Evolutionary conservation across 30 jellyfish, hydroid and myxozoan genomes (phyloP), one percentile per base, ranked within the genome.

Genomic region (Kudoa iwatai): DNA sequence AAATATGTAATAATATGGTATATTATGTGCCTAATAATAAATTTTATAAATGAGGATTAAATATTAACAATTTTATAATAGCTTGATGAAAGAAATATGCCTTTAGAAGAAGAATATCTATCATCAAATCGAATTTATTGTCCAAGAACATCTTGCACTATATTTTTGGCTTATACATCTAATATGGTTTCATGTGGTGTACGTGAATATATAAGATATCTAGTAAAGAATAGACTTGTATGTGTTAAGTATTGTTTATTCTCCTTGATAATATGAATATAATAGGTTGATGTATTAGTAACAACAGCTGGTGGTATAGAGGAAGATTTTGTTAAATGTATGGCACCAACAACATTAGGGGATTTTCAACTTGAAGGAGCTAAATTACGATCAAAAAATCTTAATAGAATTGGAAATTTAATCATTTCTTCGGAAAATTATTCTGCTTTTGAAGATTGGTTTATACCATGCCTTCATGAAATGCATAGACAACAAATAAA

Each of bases 231-330:
- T 40, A 43, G 51, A 19, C 53, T 53, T 55, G 84, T 51, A 34
- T 13, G 60, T 9, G 9, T 7, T 38, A 6, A 11, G 10, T 6
- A 38, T 38, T 9, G 9, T 16, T 38, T 38, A 23, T 9, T 38
- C 47, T 38, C 9, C 47, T 7, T 9, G 47, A 38, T 38, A 6
- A 6, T 11, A 38, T 9, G 7, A 17, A 23, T 16, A 6, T 10
- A 14, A 4, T 15, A 51, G 64, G 65, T 81, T 28, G 99, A 81
- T 48, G 79, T 81, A 25, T 51, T 81, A 22, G 99, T 81, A 20
- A 64, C 88, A 4, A 53, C 90, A 14, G 81, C 74, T 1, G 99
- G 99, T 11, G 99, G 99, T 11, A 81, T 81, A 17, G 99, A 81
- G 33, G 99, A 81, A 47, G 99, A 81, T 43, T 51, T 64, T 36